Conservation (phyloP, 2,888 invertebrate species). For the Cerastoderma edule region DNA sequence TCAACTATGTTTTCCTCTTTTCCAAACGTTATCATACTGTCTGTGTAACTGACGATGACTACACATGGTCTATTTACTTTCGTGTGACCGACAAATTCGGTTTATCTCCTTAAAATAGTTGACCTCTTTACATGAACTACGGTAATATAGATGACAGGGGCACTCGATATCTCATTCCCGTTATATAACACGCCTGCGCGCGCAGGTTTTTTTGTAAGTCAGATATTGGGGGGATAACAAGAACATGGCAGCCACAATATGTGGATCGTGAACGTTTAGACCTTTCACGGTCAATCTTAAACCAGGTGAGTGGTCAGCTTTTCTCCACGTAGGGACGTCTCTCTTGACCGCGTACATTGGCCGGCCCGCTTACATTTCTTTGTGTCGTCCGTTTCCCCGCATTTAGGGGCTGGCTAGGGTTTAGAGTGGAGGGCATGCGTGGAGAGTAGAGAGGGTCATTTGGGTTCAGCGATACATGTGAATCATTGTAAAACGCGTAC, state of each 20-base stretch:
- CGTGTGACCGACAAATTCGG: no score
- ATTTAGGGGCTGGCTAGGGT: conserved; percentile 15
- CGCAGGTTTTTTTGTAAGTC: conserved; percentile 53
- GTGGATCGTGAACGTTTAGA: conserved; percentile 18
- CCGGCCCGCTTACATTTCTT: background rate
- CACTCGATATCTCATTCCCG: conserved; percentile 29
- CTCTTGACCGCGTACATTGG: conserved; percentile 3
- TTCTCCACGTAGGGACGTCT: background rate
- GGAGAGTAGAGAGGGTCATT: conserved; percentile 19
- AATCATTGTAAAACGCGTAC: no score
- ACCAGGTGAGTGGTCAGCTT: conserved; percentile 29
- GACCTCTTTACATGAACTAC: conserved; percentile 22
- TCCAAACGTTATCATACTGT: no score
- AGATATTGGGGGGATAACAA: conserved; percentile 45
- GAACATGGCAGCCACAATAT: conserved; percentile 45
- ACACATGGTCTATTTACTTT: no score
- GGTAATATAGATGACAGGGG: conserved; percentile 24
- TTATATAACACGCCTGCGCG: conserved; percentile 60
- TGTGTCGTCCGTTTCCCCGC: conserved; percentile 6
- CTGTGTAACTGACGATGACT: no score
- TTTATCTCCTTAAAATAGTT: conserved; percentile 1
- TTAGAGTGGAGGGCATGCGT: background rate
- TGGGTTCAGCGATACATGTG: conserved; percentile 22
- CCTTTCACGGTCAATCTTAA: conserved; percentile 20
- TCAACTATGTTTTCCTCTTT: no score